These are phyloP conservation scores for Sarcophaga subvicina DNA, from an alignment of 2,888 invertebrate genomes.

Conservation along the genomic window DNA sequence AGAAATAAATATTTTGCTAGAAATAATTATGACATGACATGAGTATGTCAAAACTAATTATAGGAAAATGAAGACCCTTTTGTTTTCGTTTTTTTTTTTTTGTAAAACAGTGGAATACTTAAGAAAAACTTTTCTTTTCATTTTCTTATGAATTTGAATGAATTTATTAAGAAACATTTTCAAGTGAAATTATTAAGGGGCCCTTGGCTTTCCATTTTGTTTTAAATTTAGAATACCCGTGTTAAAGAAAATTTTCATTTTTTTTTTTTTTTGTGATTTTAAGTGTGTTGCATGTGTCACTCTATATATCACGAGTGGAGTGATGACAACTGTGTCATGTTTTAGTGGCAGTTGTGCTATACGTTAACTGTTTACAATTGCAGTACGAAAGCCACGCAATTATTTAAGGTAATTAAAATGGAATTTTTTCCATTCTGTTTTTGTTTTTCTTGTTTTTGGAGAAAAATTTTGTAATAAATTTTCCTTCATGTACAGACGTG, in stretches of 20 bases:
- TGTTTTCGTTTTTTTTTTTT: too few relatives aligned
- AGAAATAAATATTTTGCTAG: not conserved
- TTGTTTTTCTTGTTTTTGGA: not conserved
- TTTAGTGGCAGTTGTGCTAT: not conserved
- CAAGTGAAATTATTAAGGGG: not conserved
- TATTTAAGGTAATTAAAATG: conserved; percentile 43
- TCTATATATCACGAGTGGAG: not conserved
- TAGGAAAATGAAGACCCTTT: not conserved
- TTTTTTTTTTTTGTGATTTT: not conserved
- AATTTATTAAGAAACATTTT: not conserved
- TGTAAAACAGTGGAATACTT: too few relatives aligned
- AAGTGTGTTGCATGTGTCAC: conserved; percentile 28
- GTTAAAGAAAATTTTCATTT: conserved; percentile 15
- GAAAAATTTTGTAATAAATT: conserved; percentile 44
- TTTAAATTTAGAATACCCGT: conserved; percentile 31
- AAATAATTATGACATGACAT: conserved; percentile 65
- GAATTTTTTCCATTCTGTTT: not conserved
- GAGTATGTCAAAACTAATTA: conserved; percentile 64
- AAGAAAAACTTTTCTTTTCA: too few relatives aligned
- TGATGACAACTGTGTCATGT: not conserved
- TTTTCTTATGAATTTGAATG: too few relatives aligned
- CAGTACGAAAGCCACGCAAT: conserved; percentile 3
- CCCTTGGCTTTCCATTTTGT: not conserved
- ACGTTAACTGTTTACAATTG: not conserved
- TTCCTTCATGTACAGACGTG: conserved; percentile 40